phyloP scores from a whole-genome alignment of 2,888 invertebrate species.

The Anticlea derivata region DNA sequence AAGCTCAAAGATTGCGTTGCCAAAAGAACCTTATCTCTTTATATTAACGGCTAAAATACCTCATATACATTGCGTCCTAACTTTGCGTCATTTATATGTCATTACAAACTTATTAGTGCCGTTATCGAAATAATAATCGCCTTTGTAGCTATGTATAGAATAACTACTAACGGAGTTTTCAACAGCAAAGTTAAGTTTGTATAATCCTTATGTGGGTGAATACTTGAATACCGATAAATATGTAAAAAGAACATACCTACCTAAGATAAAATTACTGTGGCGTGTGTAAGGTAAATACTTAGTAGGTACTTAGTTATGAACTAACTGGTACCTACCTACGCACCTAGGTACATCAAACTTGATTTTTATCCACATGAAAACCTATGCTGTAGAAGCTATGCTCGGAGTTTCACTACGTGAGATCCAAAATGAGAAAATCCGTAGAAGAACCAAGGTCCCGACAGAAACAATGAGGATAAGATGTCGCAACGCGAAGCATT shows the following conservation, averaged over 20 bases:
- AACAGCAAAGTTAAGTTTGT: conserved; percentile 12
- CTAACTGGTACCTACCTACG: no score
- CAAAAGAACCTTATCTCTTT: conserved; percentile 1
- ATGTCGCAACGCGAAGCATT: no score
- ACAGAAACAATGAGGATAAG: no score
- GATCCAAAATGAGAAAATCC: no score
- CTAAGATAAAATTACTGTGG: conserved; percentile 3
- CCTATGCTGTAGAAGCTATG: no score
- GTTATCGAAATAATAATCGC: not conserved
- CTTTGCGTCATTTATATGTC: conserved; percentile 5
- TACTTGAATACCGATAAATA: conserved; percentile 14
- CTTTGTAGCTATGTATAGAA: not conserved
- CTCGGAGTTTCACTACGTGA: no score
- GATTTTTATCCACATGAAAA: no score
- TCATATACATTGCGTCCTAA: not conserved
- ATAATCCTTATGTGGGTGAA: conserved; percentile 15
- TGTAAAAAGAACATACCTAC: not conserved
- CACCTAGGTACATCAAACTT: no score
- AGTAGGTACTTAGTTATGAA: no score
- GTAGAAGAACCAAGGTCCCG: no score
- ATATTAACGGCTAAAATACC: conserved; percentile 2
- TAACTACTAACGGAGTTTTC: not conserved
- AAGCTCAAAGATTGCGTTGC: not conserved
- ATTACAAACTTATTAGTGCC: not conserved
- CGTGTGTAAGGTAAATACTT: not conserved